Conservation (phyloP, 2,113 vertebrate genomes). For the Jaculus jaculus region DNA sequence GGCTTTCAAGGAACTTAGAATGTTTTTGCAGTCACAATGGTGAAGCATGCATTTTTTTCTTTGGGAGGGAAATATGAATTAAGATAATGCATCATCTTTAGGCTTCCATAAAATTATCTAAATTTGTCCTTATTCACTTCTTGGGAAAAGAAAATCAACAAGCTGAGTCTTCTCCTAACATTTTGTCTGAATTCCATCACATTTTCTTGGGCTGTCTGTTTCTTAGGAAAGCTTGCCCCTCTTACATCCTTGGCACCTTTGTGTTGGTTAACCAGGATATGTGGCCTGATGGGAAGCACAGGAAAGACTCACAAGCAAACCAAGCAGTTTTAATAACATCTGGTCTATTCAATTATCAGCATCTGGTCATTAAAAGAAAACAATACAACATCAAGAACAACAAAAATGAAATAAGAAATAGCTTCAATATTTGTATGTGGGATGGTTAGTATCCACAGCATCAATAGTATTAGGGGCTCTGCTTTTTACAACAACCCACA, state of each 20-base stretch:
- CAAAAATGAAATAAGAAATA: background rate
- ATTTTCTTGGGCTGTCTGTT: background rate
- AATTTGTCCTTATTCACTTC: background rate
- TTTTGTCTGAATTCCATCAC: background rate
- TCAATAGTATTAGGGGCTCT: background rate
- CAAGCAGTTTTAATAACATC: background rate
- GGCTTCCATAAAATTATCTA: conserved; percentile 27
- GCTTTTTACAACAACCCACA: background rate
- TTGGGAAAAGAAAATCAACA: background rate
- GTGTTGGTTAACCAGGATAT: background rate
- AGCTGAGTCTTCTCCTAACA: background rate
- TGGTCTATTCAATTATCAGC: background rate
- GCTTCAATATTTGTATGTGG: background rate
- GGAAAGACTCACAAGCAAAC: background rate
- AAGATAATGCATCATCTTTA: background rate
- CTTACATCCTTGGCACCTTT: background rate
- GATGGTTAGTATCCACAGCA: background rate
- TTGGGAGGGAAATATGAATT: background rate
- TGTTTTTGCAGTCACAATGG: background rate
- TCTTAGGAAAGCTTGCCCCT: background rate
- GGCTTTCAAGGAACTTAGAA: background rate
- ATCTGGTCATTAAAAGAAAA: background rate
- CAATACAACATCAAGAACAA: too few species aligned
- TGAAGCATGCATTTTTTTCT: background rate
- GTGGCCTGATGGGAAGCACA: background rate